Base-by-base conservation (phyloP, 2,113 vertebrate genomes). In the Menura novaehollandiae region DNA sequence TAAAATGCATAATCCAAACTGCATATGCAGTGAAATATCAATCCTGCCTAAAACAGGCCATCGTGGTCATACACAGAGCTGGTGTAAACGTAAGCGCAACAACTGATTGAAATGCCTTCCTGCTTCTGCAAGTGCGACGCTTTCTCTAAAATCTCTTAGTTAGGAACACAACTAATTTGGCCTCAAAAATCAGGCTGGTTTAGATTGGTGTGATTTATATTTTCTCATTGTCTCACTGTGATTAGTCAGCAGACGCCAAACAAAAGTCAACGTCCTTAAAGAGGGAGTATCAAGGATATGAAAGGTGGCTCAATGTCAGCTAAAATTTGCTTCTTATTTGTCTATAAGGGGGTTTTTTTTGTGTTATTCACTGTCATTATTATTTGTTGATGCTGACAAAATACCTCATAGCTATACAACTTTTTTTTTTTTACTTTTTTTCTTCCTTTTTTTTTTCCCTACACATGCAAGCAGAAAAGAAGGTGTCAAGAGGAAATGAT, bases 61-160 rank as follows among this genome's bases (percentile, higher is more conserved):
- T 33, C 9, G 15, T 39, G 22, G 39, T 33, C 46, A 58, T 22
- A 53, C 6, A 53, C 7, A 74, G 28, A 46, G 6, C 22, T 62
- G 8, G 1, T 69, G 2, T 44, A 56, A 89, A 80, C 1, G 4
- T 64, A 8, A 1, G 0, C 21, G 23, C 18, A 85, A 63, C 16
- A 63, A 27, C 15, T 60, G 30, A 13, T 27, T 59, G 18, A 93
- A 91, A 47, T 85, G 52, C 27, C 7, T 72, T 79, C 59, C 46
- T 39, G 33, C 7, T 35, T 78, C 58, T 88, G 35, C 33, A 90
- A 55, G 68, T 43, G 5, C 68, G 33, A 60, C 2, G 2, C 2
- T 75, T 77, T 62, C 15, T 55, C 27, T 90, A 72, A 82, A 59
- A 85, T 68, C 9, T 55, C 1, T 49, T 72, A 19, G 5, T 23